A percentile compares a stretch with the other conserved stretches of the same genome.
These are phyloP conservation scores for Astreopora myriophthalma DNA, from an alignment of 64 coral and sea anemone genomes.

Conservation along the genomic window DNA sequence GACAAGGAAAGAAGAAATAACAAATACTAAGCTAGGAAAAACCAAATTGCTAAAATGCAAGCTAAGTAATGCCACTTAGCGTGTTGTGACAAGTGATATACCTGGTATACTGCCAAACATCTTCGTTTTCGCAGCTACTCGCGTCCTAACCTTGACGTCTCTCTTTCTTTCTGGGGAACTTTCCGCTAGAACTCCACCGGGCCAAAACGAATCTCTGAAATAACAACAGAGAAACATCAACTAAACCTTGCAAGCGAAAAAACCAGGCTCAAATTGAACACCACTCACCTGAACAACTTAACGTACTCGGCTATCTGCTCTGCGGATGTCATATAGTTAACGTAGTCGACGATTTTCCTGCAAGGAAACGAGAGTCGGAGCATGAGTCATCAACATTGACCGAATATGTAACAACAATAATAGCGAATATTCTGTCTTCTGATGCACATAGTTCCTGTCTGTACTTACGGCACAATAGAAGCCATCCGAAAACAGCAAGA, in stretches of 20 bases:
- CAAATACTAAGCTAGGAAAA: background rate
- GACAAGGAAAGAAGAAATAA: background rate
- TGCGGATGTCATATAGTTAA: slow-evolving; percentile 88
- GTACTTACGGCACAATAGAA: too few relatives aligned
- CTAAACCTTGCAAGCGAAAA: background rate
- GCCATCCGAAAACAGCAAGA: background rate
- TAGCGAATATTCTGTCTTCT: too few relatives aligned
- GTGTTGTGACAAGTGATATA: background rate
- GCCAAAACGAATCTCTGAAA: slow-evolving; percentile 94
- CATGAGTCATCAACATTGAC: background rate
- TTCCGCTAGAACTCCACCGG: slow-evolving; percentile 88
- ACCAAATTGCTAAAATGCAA: background rate
- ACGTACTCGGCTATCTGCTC: slow-evolving; percentile 99
- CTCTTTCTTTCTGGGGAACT: slow-evolving; percentile 68
- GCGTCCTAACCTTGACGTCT: slow-evolving; percentile 89
- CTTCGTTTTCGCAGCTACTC: slow-evolving; percentile 95
- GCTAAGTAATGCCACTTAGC: too few relatives aligned
- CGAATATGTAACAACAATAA: background rate
- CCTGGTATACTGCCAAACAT: slow-evolving; percentile 96
- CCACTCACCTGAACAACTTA: slow-evolving; percentile 78
- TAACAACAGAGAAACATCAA: background rate
- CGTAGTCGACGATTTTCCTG: slow-evolving; percentile 96
- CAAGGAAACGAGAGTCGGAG: background rate
- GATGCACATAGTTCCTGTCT: too few relatives aligned
- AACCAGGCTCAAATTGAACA: background rate